Percentiles rank a stretch among this genome's conserved stretches.
Conservation (phyloP, 2,888 invertebrate genomes). For the Tetropium fuscum region DNA sequence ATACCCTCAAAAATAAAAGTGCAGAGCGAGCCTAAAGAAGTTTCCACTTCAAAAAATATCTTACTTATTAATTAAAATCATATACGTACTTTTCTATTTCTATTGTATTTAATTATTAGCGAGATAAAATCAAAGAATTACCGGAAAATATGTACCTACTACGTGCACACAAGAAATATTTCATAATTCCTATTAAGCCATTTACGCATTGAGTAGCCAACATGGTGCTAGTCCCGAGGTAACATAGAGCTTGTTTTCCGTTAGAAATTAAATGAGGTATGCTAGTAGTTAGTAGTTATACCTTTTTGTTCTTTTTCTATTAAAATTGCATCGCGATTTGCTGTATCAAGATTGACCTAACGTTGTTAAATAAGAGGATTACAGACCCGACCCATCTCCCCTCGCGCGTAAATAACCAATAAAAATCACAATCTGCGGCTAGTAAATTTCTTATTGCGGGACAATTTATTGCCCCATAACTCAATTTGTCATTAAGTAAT, state of each 20-base stretch:
- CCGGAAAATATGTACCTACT: slow-evolving; percentile 40
- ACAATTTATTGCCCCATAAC: slow-evolving; percentile 10
- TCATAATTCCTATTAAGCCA: slow-evolving; percentile 40
- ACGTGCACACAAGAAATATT: slow-evolving; percentile 43
- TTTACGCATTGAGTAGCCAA: slow-evolving; percentile 23
- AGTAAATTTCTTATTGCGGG: slow-evolving; percentile 33
- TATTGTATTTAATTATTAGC: slow-evolving; percentile 28
- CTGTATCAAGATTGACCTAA: slow-evolving; percentile 53
- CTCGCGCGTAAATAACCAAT: slow-evolving; percentile 38
- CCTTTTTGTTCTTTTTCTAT: slow-evolving; percentile 48
- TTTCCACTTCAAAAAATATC: too few species aligned
- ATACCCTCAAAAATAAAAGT: too few species aligned
- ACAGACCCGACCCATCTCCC: slow-evolving; percentile 34
- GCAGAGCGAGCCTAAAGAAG: too few species aligned
- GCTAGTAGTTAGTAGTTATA: slow-evolving; percentile 42
- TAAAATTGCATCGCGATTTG: slow-evolving; percentile 50
- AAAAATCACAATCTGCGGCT: slow-evolving; percentile 40
- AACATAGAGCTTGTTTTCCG: slow-evolving; percentile 43
- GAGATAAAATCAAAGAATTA: slow-evolving; percentile 34
- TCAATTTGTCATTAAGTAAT: neutral
- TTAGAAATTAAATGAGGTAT: slow-evolving; percentile 51
- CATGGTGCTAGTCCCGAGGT: slow-evolving; percentile 30
- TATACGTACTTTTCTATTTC: neutral
- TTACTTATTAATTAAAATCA: too few species aligned
- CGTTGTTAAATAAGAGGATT: slow-evolving; percentile 49